These are phyloP conservation scores for Callopanchax toddi DNA, from an alignment of 2,113 vertebrate genomes.

Conservation along the genomic window DNA sequence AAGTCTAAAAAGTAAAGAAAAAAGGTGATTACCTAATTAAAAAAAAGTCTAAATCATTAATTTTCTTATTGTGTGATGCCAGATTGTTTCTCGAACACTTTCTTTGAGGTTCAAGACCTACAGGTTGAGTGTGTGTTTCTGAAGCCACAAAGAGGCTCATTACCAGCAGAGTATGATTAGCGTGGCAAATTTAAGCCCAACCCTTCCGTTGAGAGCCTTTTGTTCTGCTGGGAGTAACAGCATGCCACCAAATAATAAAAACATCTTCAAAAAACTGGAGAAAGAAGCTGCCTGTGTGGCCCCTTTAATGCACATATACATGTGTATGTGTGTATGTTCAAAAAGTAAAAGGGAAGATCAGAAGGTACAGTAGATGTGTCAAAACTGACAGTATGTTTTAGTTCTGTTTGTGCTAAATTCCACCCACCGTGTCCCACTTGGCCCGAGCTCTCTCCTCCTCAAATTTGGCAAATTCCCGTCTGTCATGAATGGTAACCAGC, in stretches of 20 bases:
- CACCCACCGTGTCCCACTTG: conserved; percentile 95
- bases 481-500: conserved; percentile 95
- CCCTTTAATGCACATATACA: conserved; percentile 9
- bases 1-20: neutral
- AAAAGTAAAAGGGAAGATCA: neutral
- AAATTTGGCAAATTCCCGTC: conserved; percentile 94
- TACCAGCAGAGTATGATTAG: conserved; percentile 75
- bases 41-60: too few species aligned
- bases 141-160: conserved; percentile 48
- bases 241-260: conserved; percentile 65
- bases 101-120: conserved; percentile 32
- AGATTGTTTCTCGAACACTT: too few species aligned
- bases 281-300: conserved; percentile 46
- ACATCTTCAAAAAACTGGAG: conserved; percentile 39
- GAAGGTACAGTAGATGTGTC: too few species aligned
- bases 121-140: conserved; percentile 46
- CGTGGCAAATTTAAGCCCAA: conserved; percentile 70
- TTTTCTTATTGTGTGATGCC: neutral
- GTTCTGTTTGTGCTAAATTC: neutral
- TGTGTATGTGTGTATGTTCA: conserved; percentile 6
- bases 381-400: neutral
- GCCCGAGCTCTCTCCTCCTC: conserved; percentile 93
- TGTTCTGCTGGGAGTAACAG: conserved; percentile 74
- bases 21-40: neutral
- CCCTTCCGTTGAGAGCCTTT: conserved; percentile 67